Conservation (phyloP, 2,797 vertebrate genomes). For the Periophthalmus magnuspinnatus region DNA sequence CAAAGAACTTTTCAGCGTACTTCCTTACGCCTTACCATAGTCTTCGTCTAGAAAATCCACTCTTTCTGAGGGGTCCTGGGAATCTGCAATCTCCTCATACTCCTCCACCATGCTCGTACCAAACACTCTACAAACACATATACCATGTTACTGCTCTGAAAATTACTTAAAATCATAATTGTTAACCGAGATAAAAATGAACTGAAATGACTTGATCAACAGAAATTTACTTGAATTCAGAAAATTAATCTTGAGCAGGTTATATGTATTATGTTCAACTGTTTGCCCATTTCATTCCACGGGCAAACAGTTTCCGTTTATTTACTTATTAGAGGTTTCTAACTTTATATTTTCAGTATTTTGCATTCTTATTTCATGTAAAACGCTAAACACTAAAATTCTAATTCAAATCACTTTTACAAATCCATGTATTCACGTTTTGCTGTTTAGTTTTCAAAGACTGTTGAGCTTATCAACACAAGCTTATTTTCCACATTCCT, state of each 20-base stretch:
- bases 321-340: too few species aligned
- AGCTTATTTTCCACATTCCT: neutral
- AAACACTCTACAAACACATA: slow-evolving; percentile 83
- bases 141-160: slow-evolving; percentile 10
- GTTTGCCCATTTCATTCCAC: too few species aligned
- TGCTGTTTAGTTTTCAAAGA: neutral
- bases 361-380: too few species aligned
- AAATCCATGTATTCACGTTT: neutral
- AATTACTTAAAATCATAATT: neutral
- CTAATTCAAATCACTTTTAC: too few species aligned
- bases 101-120: slow-evolving; percentile 99
- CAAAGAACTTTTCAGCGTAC: neutral
- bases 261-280: too few species aligned
- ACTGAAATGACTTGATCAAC: neutral
- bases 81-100: slow-evolving; percentile 97
- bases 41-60: slow-evolving; percentile 95
- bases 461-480: neutral
- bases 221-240: too few species aligned
- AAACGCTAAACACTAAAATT: too few species aligned
- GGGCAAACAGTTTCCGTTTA: too few species aligned
- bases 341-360: too few species aligned
- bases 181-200: neutral
- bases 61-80: slow-evolving; percentile 93
- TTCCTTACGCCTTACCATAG: slow-evolving; percentile 79
- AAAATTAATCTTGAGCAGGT: neutral